Base-by-base conservation (phyloP, 2,797 vertebrate species). In the Phyllotis vaccarum region DNA sequence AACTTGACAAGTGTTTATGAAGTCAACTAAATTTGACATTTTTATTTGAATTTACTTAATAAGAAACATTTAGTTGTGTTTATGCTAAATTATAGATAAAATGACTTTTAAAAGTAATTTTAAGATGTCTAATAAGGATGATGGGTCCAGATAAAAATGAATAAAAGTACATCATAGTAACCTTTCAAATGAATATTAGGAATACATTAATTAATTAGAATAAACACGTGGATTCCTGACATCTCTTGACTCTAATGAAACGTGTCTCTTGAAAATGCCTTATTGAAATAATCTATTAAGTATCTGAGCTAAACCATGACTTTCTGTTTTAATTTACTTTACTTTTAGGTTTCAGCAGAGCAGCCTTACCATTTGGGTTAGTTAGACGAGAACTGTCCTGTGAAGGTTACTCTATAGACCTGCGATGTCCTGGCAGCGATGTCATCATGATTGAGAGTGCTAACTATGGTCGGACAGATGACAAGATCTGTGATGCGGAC, bases 401-500 rank as follows among this genome's bases (percentile, higher is more conserved):
- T 13, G 99, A 99, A 98, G 99, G 99, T 97, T 99, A 99, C 98
- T 99, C 99, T 97, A 99, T 99, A 94, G 99, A 99, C 98, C 99
- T 99, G 95, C 99, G 99, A 43, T 99, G 99, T 98, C 99, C 99
- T 7, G 99, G 99, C 98, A 99, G 99, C 98, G 99, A 99, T 98
- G 99, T 99, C 98, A 99, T 99, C 97, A 99, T 99, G 99, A 99
- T 99, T 34, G 99, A 99, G 98, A 99, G 99, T 0, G 99, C 99
- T 91, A 99, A 99, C 99, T 99, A 99, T 49, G 99, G 99, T 95
- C 99, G 99, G 94, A 99, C 99, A 31, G 99, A 99, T 29, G 99
- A 99, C 99, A 99, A 99, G 99, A 99, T 99, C 97, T 99, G 99
- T 94, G 99, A 99, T 46, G 99, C 99, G 46, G 99, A 99, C 98